Evolutionary conservation across 2,888 invertebrate species (phyloP), one percentile per base, ranked within the genome.

Genomic region (Yponomeuta malinellus): DNA sequence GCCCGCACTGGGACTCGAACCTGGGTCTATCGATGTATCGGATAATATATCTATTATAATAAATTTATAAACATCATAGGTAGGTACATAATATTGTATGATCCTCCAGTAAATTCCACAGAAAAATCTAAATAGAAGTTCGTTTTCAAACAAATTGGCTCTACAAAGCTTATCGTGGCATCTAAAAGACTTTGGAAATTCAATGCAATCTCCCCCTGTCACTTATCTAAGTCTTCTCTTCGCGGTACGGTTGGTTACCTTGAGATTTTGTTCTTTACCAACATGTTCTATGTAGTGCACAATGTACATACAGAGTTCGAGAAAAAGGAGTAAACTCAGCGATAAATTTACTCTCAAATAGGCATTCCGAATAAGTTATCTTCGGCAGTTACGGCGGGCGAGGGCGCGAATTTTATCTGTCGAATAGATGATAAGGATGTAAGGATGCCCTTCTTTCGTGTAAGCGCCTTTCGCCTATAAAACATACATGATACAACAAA

Each of bases 251-350:
- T 15, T 12, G 15, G 15, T 12, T 12, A 59, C 15, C 15, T 59
- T 59, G 15, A 59, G 15, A 15, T 3, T 59, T 59, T 59, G 52
- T 15, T 4, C 15, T 29, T n/a, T 64, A 72, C 68, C 33, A 63
- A 48, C 64, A 52, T 12, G 31, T 68, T 31, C 52, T 52, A 52
- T 23, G 23, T 23, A 23, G 23, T 23, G 23, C 23, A 23, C 23
- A 23, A 10, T 10, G 10, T 10, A 48, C n/a, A 33, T 2, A 68
- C 3, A 33, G 52, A 64, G 65, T 12, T 29, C 65, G 64, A 65
- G 81, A 83, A 81, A 85, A 87, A 86, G 84, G 86, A 85, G 87
- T 87, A 86, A 86, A 88, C 84, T 87, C 84, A 83, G 81, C 87
- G 85, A 87, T 88, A 89, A 88, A 88, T 88, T 85, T 78, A 76